Conservation (phyloP, 2,113 vertebrate genomes). For the Pantherophis guttatus region DNA sequence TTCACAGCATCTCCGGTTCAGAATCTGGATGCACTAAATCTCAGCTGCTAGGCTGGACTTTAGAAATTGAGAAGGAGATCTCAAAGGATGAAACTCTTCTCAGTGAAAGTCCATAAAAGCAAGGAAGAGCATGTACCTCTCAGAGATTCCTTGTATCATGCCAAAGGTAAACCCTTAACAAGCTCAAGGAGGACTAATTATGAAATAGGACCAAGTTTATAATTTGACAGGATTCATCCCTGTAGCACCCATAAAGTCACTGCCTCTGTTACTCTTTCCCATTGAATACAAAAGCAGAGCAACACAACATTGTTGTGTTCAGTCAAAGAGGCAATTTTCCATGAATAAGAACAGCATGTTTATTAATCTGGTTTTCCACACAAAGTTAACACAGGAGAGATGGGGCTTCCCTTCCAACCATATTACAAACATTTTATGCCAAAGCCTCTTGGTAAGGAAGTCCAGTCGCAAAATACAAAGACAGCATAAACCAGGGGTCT, state of each 20-base stretch:
- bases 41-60: not conserved
- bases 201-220: not conserved
- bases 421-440: fast-evolving
- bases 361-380: too few species aligned
- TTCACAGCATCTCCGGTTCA: not conserved
- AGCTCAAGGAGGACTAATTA: not conserved
- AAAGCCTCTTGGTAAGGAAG: not conserved
- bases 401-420: not conserved
- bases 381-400: not conserved
- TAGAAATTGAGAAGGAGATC: not conserved
- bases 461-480: not conserved
- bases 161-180: not conserved
- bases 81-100: not conserved
- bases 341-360: not conserved
- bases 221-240: not conserved
- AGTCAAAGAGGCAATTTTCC: not conserved
- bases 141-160: not conserved
- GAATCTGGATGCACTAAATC: not conserved
- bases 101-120: not conserved
- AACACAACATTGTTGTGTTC: fast-evolving
- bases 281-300: not conserved
- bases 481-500: not conserved
- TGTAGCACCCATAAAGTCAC: not conserved
- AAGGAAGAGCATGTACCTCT: fast-evolving
- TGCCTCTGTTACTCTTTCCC: not conserved